A percentile compares a stretch with the other conserved stretches of the same genome.
phyloP scores from a whole-genome alignment of 2,888 invertebrate species.

The Sarcophaga rosellei region DNA sequence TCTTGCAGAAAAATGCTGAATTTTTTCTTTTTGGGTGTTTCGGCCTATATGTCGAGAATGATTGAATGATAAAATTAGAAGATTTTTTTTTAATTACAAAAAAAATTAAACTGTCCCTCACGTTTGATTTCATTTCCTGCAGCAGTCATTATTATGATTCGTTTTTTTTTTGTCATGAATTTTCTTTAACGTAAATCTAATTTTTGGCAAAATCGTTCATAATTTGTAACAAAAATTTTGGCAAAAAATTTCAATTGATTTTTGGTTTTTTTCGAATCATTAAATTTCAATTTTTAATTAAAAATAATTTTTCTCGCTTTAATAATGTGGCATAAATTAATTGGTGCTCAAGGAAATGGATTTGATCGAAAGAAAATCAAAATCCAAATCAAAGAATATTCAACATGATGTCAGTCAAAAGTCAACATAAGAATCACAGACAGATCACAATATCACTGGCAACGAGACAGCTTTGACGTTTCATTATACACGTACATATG shows the following conservation, averaged over 20 bases:
- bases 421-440: background rate
- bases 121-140: no score
- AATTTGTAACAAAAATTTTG: background rate
- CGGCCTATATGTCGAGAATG: no score
- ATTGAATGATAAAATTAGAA: no score
- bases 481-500: background rate
- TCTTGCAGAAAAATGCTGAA: no score
- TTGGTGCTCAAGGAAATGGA: background rate
- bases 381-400: background rate
- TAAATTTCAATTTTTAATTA: background rate
- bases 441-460: slow-evolving; percentile 9
- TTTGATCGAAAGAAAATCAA: background rate
- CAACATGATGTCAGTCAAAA: background rate
- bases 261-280: background rate
- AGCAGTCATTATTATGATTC: no score
- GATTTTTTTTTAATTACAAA: no score
- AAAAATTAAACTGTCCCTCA: no score
- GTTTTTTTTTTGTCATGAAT: no score
- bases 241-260: background rate
- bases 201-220: no score
- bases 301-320: background rate
- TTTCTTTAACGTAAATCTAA: no score
- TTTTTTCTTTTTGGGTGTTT: no score
- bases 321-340: background rate
- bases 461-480: slow-evolving; percentile 13